Evolutionary conservation across 2,888 invertebrate species (phyloP).

Genomic region (Pseudococcus longispinus): DNA sequence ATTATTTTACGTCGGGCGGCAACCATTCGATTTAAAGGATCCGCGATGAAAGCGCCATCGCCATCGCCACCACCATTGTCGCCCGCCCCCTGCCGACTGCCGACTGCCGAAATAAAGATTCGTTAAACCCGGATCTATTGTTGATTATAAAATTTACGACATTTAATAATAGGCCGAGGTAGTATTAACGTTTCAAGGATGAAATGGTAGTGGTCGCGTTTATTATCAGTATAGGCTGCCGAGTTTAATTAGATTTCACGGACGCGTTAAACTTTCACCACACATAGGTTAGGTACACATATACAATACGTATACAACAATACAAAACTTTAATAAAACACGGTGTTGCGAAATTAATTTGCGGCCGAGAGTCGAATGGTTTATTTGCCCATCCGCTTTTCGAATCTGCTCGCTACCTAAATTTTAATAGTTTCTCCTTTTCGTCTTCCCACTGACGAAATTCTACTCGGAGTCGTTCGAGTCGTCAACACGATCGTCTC

Average conservation of each 20-base stretch:
- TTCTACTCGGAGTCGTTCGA: too few species aligned
- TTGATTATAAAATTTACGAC: constrained; percentile 54
- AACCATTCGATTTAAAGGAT: not conserved
- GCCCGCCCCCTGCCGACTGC: not conserved
- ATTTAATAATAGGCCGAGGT: constrained; percentile 53
- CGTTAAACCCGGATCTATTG: constrained; percentile 54
- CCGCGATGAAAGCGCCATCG: constrained; percentile 37
- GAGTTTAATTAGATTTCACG: constrained; percentile 51
- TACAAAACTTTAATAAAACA: constrained; percentile 47
- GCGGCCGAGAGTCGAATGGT: not conserved
- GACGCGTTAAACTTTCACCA: constrained; percentile 46
- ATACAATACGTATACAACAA: constrained; percentile 11
- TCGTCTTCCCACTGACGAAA: not conserved
- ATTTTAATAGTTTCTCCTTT: not conserved
- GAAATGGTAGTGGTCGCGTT: constrained; percentile 46
- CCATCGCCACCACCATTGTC: not conserved
- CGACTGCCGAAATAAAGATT: constrained; percentile 54
- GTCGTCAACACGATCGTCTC: too few species aligned
- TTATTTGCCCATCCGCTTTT: not conserved
- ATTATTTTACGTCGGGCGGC: constrained; percentile 3
- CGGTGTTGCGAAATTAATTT: constrained; percentile 37
- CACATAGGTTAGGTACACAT: not conserved
- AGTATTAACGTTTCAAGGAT: constrained; percentile 54
- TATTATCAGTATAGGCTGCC: constrained; percentile 46
- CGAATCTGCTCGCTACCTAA: not conserved